phyloP scores from a whole-genome alignment of 1,140 invertebrate species.

The Aphidius ervi region DNA sequence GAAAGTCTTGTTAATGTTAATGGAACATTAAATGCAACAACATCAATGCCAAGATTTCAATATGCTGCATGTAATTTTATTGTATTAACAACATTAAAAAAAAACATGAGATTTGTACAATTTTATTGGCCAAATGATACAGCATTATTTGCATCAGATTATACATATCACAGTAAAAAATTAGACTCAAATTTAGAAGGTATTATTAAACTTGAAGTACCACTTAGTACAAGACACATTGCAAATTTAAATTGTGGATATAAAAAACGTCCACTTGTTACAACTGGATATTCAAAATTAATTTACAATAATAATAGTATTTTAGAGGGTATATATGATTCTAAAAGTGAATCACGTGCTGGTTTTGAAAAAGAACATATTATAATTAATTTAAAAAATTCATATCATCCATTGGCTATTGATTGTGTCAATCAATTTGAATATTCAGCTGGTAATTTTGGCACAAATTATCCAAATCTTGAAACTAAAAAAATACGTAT shows the following conservation, averaged over 20 bases:
- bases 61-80: conserved; percentile 57
- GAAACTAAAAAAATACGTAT: conserved; percentile 68
- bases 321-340: conserved; percentile 64
- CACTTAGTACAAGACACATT: conserved; percentile 65
- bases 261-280: conserved; percentile 58
- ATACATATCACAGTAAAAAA: conserved; percentile 55
- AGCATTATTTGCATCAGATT: conserved; percentile 64
- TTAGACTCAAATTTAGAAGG: conserved; percentile 55
- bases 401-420: conserved; percentile 67
- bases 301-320: conserved; percentile 66
- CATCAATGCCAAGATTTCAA: conserved; percentile 49
- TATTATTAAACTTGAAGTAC: conserved; percentile 63
- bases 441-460: conserved; percentile 53
- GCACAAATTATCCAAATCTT: conserved; percentile 55
- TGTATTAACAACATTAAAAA: conserved; percentile 53
- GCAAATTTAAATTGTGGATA: conserved; percentile 66
- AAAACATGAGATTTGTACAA: conserved; percentile 57
- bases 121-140: conserved; percentile 69
- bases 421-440: conserved; percentile 67
- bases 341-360: conserved; percentile 60
- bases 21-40: conserved; percentile 57
- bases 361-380: conserved; percentile 64
- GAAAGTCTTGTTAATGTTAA: conserved; percentile 57
- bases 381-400: conserved; percentile 69
- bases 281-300: conserved; percentile 63